Percentiles rank a stretch among this genome's conserved stretches.
Evolutionary conservation across 2,888 invertebrate species (phyloP).

Genomic region (Caenorhabditis macrosperma): DNA sequence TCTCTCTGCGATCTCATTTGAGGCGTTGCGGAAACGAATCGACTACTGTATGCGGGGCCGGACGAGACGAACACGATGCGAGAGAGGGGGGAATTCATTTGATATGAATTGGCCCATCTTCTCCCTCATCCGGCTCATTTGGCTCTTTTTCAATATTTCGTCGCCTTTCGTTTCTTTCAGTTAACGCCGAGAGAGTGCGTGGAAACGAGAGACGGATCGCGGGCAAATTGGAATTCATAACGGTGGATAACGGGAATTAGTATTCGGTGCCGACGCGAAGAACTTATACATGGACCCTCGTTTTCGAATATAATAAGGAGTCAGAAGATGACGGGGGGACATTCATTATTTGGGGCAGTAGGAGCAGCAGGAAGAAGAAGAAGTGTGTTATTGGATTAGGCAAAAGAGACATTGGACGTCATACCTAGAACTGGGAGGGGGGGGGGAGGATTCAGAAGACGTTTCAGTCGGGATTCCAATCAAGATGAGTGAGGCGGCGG

Average conservation of each 20-base stretch:
- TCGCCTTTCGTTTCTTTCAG: background rate
- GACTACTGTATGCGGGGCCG: slow-evolving; percentile 36
- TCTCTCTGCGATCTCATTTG: slow-evolving; percentile 1
- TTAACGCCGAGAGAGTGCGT: background rate
- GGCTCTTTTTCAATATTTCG: slow-evolving; percentile 3
- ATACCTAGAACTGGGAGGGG: background rate
- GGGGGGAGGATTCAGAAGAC: background rate
- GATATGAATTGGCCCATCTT: slow-evolving; percentile 40
- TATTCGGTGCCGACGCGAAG: slow-evolving; percentile 29
- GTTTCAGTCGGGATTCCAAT: background rate
- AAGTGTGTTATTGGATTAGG: slow-evolving; percentile 26
- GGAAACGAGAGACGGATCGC: background rate
- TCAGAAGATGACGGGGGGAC: slow-evolving; percentile 1
- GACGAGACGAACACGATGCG: background rate
- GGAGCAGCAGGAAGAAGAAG: no score
- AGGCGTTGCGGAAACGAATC: background rate
- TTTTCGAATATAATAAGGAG: slow-evolving; percentile 34
- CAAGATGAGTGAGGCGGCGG: background rate
- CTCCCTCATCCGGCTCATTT: background rate
- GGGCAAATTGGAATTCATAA: slow-evolving; percentile 52
- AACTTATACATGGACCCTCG: slow-evolving; percentile 16
- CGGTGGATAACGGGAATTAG: slow-evolving; percentile 38
- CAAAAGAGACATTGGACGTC: background rate
- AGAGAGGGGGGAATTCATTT: slow-evolving; percentile 37
- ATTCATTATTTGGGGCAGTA: slow-evolving; percentile 29